Evolutionary conservation across 2,797 vertebrate genomes (phyloP).

Genomic region (Cyprinella venusta): DNA sequence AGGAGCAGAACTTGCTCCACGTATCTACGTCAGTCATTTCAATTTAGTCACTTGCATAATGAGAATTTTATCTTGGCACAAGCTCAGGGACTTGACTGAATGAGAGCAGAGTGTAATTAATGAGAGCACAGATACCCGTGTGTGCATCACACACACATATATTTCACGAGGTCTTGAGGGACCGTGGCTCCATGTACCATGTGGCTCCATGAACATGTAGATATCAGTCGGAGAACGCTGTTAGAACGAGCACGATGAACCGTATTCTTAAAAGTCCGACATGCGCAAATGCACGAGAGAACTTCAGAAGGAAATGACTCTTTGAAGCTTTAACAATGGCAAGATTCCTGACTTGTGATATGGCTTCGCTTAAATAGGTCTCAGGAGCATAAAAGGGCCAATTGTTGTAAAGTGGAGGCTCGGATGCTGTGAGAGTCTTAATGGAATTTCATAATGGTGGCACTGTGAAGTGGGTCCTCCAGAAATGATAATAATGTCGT

Average conservation of each 20-base stretch:
- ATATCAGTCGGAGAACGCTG: constrained; percentile 14
- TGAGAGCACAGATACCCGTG: constrained; percentile 74
- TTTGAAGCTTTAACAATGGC: constrained; percentile 13
- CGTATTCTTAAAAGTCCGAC: constrained; percentile 13
- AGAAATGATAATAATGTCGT: background rate
- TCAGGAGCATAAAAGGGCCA: constrained; percentile 17
- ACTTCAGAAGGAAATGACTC: constrained; percentile 11
- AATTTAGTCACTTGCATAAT: constrained; percentile 80
- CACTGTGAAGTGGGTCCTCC: constrained; percentile 1
- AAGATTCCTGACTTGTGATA: constrained; percentile 3
- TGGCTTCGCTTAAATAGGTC: constrained; percentile 29
- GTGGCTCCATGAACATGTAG: constrained; percentile 14
- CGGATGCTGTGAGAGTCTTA: constrained; percentile 18
- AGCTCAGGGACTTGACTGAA: constrained; percentile 76
- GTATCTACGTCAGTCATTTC: constrained; percentile 68
- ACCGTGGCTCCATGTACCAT: constrained; percentile 21
- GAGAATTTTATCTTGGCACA: constrained; percentile 80
- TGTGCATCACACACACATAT: constrained; percentile 40
- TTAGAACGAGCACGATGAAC: background rate
- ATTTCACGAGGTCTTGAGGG: constrained; percentile 1
- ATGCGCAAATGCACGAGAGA: background rate
- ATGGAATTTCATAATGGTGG: constrained; percentile 18
- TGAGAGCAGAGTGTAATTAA: constrained; percentile 80
- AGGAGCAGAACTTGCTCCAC: constrained; percentile 28
- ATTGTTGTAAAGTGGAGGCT: constrained; percentile 20